Evolutionary conservation across 2,113 vertebrate genomes (phyloP).

Genomic region (Mormoops blainvillei): DNA sequence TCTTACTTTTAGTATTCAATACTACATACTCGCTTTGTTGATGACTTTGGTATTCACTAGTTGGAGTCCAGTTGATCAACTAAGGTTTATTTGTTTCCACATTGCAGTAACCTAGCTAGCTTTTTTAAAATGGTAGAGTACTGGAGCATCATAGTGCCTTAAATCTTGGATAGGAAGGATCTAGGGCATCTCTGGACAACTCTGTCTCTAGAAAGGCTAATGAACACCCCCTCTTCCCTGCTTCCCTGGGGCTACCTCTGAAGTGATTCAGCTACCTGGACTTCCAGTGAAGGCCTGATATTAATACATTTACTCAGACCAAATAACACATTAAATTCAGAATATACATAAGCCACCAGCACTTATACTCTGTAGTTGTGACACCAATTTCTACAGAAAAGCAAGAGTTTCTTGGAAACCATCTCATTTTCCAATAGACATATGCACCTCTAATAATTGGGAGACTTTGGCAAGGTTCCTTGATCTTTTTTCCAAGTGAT

Average conservation of each 20-base stretch:
- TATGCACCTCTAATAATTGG: not conserved
- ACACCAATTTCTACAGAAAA: not conserved
- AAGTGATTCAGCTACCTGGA: not conserved
- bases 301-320: not conserved
- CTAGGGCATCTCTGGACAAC: not conserved
- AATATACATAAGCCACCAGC: not conserved
- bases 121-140: not conserved
- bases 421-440: slow-evolving; percentile 5
- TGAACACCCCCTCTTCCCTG: no score
- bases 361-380: not conserved
- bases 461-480: not conserved
- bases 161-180: not conserved
- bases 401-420: not conserved
- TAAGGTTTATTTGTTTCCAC: not conserved
- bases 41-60: not conserved
- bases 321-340: not conserved
- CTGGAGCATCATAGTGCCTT: not conserved
- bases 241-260: not conserved
- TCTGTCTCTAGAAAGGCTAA: not conserved
- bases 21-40: not conserved
- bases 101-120: not conserved
- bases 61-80: not conserved
- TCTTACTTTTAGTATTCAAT: not conserved
- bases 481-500: not conserved
- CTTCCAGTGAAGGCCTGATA: not conserved